Evolutionary conservation across 2,113 vertebrate genomes (phyloP), one percentile per base, ranked within the genome.

Genomic region (Triplophysa tibetana): DNA sequence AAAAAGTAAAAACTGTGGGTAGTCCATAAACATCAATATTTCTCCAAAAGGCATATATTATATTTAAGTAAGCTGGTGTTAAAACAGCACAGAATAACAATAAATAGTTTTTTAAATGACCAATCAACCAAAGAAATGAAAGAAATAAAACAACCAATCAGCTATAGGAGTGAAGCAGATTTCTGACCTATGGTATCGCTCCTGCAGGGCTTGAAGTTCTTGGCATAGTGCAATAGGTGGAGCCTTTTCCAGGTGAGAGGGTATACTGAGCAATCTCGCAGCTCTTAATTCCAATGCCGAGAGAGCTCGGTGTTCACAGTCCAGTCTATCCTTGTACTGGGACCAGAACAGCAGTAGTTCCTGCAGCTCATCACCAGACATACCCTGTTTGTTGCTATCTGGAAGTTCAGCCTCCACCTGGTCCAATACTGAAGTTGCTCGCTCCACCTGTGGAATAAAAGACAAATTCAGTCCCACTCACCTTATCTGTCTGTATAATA

Each of bases 351-450:
- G 92, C 2, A 93, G 88, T 52, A 93, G 84, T 58, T 95, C 95
- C 11, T 89, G 89, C 0, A 98, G 92, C 2, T 96, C 95, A 69
- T 94, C 90, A 0, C 85, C 88, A 43, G 89, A 87, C 23, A 84
- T 87, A 6, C 87, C 92, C 50, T 86, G 82, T 85, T 85, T 88
- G 29, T 90, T 85, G 70, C 54, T 70, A 8, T 94, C 90, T 24
- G 95, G 94, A 5, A 95, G 88, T 66, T 97, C 96, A 14, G 93
- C 94, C 89, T 95, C 94, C 83, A 96, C 90, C 83, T 94, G 91
- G 82, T 96, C 93, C 2, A 97, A 89, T 74, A 95, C 90, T 26
- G 89, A 88, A 12, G 92, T 86, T 77, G 96, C 91, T 77, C 93
- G 91, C 89, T 95, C 94, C 88, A 98, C 89, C 97, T 99, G 79